Conservation (phyloP, 2,113 vertebrate species). For the Gracilinanus agilis region DNA sequence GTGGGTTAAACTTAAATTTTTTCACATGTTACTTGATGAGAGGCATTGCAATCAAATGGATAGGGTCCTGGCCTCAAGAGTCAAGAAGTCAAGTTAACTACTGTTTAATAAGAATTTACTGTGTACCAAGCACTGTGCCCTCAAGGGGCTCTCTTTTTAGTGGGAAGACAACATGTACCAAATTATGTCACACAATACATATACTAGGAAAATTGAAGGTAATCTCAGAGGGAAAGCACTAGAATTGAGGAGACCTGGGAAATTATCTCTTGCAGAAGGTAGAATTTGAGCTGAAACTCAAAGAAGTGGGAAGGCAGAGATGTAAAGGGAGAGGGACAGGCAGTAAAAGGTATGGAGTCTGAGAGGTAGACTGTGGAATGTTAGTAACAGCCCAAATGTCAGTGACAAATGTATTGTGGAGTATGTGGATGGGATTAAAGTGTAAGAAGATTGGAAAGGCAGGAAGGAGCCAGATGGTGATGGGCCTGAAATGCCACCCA, state of each 20-base stretch:
- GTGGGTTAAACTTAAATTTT: too few relatives aligned
- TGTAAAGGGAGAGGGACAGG: neutral
- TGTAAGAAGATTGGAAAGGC: neutral
- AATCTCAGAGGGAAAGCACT: neutral
- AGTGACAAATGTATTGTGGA: neutral
- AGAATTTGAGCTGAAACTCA: neutral
- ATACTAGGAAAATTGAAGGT: too few relatives aligned
- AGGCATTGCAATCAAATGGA: neutral
- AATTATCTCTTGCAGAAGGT: neutral
- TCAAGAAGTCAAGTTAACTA: neutral
- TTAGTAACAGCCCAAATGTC: neutral
- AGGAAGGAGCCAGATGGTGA: neutral
- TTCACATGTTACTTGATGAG: too few relatives aligned
- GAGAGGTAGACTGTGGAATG: neutral
- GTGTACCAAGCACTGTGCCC: too few relatives aligned
- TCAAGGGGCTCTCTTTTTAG: too few relatives aligned
- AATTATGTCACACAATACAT: too few relatives aligned
- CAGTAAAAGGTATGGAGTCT: neutral
- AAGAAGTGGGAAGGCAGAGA: neutral
- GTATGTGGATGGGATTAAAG: neutral
- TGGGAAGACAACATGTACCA: too few relatives aligned
- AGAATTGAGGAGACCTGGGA: neutral
- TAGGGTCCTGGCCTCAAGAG: neutral
- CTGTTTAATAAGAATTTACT: neutral
- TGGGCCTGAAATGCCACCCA: neutral